Conservation (phyloP, 2,888 invertebrate genomes). For the Drosophila aldrichi region DNA sequence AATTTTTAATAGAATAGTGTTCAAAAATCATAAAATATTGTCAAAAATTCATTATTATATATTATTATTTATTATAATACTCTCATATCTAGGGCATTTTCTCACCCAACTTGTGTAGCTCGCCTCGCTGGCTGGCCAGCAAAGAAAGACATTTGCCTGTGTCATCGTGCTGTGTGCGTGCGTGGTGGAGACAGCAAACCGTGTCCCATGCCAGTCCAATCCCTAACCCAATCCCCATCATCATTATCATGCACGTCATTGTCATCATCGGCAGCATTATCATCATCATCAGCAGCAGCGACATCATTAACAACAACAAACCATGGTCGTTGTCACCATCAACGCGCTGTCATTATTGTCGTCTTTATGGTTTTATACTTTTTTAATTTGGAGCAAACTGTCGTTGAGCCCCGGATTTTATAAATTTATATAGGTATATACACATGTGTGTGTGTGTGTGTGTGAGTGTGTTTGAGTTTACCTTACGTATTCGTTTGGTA, state of each 20-base stretch:
- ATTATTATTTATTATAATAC: too few relatives aligned
- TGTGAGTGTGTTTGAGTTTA: slow-evolving; percentile 30
- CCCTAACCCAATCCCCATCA: slow-evolving; percentile 33
- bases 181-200: slow-evolving; percentile 20
- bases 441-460: too few relatives aligned
- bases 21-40: too few relatives aligned
- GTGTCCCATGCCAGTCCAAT: slow-evolving; percentile 28
- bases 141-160: slow-evolving; percentile 81
- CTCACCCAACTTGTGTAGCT: slow-evolving; percentile 18
- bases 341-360: slow-evolving; percentile 82
- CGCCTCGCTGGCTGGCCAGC: slow-evolving; percentile 52
- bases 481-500: slow-evolving; percentile 31
- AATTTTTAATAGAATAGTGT: too few relatives aligned
- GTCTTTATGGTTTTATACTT: slow-evolving; percentile 82
- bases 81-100: not conserved
- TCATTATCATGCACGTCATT: slow-evolving; percentile 32
- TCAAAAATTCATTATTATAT: too few relatives aligned
- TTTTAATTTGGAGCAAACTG: slow-evolving; percentile 82
- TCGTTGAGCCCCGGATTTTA: slow-evolving; percentile 59
- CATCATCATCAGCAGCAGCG: slow-evolving; percentile 17
- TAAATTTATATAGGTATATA: slow-evolving; percentile 25
- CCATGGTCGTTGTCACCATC: slow-evolving; percentile 78
- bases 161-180: slow-evolving; percentile 57
- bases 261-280: slow-evolving; percentile 25
- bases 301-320: slow-evolving; percentile 43